Evolutionary conservation across 2,888 invertebrate genomes (phyloP).

Genomic region (Sympetrum striolatum): DNA sequence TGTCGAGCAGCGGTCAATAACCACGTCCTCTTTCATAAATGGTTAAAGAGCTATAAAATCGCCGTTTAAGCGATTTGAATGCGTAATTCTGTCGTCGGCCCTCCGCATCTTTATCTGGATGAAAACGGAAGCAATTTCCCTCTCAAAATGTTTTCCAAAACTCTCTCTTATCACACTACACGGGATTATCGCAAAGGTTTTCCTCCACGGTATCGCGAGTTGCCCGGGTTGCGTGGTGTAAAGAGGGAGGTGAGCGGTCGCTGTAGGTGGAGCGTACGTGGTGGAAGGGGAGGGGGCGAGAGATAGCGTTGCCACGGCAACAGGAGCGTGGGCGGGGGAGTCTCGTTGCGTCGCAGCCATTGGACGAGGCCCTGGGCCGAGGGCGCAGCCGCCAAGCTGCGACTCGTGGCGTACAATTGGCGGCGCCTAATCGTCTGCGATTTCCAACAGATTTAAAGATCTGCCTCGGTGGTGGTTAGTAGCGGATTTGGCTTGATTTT

Average conservation of each 20-base stretch:
- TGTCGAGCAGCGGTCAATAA: too few relatives aligned
- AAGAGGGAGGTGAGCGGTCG: background rate
- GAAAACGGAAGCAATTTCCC: background rate
- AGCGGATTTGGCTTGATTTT: too few relatives aligned
- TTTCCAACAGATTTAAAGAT: background rate
- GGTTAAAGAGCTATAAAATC: too few relatives aligned
- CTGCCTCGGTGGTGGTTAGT: too few relatives aligned
- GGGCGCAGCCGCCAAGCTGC: slow-evolving; percentile 1
- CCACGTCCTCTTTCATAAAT: too few relatives aligned
- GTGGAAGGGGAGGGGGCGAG: background rate
- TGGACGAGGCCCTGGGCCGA: background rate
- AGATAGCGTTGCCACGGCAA: slow-evolving; percentile 40
- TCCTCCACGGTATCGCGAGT: too few relatives aligned
- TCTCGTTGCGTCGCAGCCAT: background rate
- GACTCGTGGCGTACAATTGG: background rate
- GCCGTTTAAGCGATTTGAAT: too few relatives aligned
- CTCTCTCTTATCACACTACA: too few relatives aligned
- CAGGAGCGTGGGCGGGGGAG: slow-evolving; percentile 1
- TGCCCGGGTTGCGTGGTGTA: background rate
- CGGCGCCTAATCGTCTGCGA: background rate
- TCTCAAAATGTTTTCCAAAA: background rate
- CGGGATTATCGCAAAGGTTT: too few relatives aligned
- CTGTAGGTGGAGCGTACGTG: slow-evolving; percentile 26
- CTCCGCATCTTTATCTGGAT: too few relatives aligned
- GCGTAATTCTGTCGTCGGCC: too few relatives aligned